Evolutionary conservation across 2,113 vertebrate species (phyloP).

Genomic region (Zapornia atra): DNA sequence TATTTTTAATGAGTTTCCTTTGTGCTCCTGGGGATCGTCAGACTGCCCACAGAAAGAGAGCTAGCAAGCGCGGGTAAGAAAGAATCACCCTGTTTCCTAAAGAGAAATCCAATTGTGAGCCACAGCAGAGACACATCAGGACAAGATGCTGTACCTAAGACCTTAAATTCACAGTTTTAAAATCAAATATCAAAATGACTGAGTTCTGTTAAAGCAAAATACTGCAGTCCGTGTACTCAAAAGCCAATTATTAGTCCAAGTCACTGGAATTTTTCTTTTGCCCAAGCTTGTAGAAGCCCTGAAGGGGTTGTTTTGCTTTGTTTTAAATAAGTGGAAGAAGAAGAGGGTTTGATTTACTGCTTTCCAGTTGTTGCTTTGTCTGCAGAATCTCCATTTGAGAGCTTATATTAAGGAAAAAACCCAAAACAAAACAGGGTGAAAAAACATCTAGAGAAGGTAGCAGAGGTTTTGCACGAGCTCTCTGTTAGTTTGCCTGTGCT

Average conservation of each 20-base stretch:
- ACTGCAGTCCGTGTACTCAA: not conserved
- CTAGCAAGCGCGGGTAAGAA: rapidly evolving
- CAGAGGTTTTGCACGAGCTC: not conserved
- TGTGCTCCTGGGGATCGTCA: not conserved
- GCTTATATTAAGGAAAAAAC: not conserved
- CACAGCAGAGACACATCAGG: not conserved
- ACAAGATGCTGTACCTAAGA: not conserved
- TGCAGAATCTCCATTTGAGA: not conserved
- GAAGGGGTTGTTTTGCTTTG: not conserved
- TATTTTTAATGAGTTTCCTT: conserved; percentile 42
- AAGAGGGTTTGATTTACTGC: not conserved
- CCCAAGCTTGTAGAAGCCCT: conserved; percentile 20
- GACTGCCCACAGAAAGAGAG: conserved; percentile 5
- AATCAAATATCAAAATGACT: not conserved
- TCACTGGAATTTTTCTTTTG: not conserved
- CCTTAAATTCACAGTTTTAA: not conserved
- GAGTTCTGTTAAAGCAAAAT: not conserved
- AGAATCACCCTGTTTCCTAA: not conserved
- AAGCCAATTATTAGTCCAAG: conserved; percentile 8
- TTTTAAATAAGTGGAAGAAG: not conserved
- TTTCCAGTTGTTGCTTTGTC: not conserved
- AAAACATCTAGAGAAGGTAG: not conserved
- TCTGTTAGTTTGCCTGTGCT: not conserved
- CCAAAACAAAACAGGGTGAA: not conserved
- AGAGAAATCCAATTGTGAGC: not conserved